Conservation (phyloP, 2,797 vertebrate genomes). For the Chiroxiphia lanceolata region DNA sequence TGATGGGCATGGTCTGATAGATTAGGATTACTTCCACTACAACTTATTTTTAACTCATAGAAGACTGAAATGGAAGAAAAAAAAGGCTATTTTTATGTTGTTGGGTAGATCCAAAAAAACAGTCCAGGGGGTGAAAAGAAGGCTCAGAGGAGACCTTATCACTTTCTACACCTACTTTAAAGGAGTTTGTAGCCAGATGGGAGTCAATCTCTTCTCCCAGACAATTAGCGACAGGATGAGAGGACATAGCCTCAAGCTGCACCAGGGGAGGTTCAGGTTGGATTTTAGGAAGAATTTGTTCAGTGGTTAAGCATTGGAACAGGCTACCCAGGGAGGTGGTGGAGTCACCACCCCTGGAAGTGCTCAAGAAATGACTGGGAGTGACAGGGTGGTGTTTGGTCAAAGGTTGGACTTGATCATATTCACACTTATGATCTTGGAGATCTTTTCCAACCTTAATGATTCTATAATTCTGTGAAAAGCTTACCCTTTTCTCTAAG, state of each 20-base stretch:
- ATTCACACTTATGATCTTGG: neutral
- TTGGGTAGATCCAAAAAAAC: neutral
- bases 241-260: neutral
- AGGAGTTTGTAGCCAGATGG: neutral
- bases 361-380: neutral
- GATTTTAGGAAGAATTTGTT: neutral
- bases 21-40: neutral
- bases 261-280: neutral
- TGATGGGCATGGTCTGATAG: neutral
- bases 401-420: neutral
- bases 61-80: neutral
- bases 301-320: neutral
- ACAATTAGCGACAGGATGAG: neutral
- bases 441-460: neutral
- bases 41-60: neutral
- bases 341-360: neutral
- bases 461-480: neutral
- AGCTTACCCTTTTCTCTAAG: neutral
- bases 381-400: too few species aligned
- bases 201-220: neutral
- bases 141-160: neutral
- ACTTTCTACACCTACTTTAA: neutral
- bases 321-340: too few species aligned
- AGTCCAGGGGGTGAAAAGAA: neutral
- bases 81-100: neutral